These are phyloP conservation scores for Cyanistes caeruleus DNA, from an alignment of 2,113 vertebrate species.

Conservation along the genomic window DNA sequence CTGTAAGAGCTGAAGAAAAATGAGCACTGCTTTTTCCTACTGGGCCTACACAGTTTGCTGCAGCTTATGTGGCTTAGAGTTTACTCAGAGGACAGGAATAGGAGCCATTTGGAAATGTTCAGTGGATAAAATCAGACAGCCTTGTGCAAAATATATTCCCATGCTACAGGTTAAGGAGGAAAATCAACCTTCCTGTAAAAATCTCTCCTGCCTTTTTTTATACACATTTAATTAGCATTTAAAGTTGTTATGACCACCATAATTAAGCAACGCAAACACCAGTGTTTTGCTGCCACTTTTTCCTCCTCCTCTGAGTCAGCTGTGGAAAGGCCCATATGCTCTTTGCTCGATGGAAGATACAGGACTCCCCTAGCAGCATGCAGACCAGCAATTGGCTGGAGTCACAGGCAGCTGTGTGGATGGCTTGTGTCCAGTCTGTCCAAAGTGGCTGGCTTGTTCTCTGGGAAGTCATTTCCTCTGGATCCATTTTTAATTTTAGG, in stretches of 20 bases:
- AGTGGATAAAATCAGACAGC: background rate
- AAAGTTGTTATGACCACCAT: background rate
- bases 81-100: background rate
- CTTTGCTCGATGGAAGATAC: background rate
- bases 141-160: background rate
- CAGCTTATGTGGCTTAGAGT: background rate
- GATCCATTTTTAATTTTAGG: slow-evolving; percentile 29
- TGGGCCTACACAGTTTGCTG: background rate
- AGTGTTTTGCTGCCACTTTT: background rate
- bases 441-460: slow-evolving; percentile 34
- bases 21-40: background rate
- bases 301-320: background rate
- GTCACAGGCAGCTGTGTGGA: slow-evolving; percentile 12
- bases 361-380: background rate
- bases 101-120: background rate
- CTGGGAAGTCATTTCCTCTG: slow-evolving; percentile 35
- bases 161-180: background rate
- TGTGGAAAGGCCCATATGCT: background rate
- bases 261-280: background rate
- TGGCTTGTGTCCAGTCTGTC: slow-evolving; percentile 43
- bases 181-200: background rate
- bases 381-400: slow-evolving; percentile 27
- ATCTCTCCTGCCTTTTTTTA: background rate
- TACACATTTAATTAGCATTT: background rate
- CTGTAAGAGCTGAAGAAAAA: background rate